A percentile compares a stretch with the other conserved stretches of the same genome.
Conservation (phyloP, 2,113 vertebrate species). For the Semnornis frantzii region DNA sequence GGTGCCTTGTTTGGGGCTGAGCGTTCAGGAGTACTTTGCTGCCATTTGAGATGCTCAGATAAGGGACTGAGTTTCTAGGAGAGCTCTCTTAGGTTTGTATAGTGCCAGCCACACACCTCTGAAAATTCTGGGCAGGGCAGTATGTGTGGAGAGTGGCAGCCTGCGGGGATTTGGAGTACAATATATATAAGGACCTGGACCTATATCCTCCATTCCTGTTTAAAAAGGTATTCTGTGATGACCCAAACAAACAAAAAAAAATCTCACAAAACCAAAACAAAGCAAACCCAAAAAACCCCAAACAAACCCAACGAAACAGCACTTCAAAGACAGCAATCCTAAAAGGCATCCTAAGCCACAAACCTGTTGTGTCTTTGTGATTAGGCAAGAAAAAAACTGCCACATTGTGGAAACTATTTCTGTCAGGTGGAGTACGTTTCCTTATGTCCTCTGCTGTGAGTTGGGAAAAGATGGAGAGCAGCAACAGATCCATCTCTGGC, state of each 20-base stretch:
- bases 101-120: neutral
- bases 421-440: neutral
- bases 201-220: neutral
- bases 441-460: neutral
- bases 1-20: neutral
- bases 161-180: neutral
- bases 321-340: neutral
- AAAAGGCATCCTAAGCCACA: neutral
- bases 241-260: no score
- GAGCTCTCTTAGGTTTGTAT: neutral
- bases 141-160: fast-evolving
- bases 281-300: neutral
- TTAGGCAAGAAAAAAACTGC: neutral
- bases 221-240: neutral
- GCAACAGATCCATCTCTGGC: neutral
- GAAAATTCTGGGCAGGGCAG: neutral
- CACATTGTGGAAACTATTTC: neutral
- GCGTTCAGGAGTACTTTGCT: neutral
- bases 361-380: neutral
- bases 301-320: no score
- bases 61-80: neutral
- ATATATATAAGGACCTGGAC: neutral
- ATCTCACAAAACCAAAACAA: no score
- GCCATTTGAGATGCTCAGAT: neutral
- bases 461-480: neutral